These are phyloP conservation scores for Hydractinia symbiolongicarpus DNA, from an alignment of 30 jellyfish, hydroid and myxozoan genomes.

Conservation along the genomic window DNA sequence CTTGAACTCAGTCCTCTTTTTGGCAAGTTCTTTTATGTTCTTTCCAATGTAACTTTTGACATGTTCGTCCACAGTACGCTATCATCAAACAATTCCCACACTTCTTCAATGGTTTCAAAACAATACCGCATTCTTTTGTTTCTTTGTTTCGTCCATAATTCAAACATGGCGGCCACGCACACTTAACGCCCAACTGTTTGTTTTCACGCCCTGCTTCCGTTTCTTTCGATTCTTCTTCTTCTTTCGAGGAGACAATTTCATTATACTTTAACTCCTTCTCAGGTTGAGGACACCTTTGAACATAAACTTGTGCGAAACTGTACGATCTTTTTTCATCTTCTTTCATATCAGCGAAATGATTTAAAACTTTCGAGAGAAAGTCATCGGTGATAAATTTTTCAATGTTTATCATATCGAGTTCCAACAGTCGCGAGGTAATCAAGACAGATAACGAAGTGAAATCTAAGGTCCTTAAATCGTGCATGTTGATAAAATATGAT, in stretches of 20 bases:
- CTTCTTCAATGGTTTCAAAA: conserved; percentile 1
- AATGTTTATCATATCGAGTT: background rate
- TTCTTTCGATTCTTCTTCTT: background rate
- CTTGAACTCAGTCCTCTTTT: background rate
- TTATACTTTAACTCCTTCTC: background rate
- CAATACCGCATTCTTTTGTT: background rate
- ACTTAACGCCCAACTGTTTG: background rate
- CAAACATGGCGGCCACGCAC: conserved; percentile 14
- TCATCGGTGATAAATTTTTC: background rate
- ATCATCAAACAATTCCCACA: background rate
- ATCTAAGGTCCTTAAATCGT: background rate
- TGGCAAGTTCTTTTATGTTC: background rate
- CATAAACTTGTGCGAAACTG: background rate
- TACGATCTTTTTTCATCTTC: background rate
- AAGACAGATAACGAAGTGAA: background rate
- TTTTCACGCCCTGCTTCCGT: background rate
- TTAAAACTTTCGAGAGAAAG: background rate
- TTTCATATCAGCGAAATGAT: background rate
- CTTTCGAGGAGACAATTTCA: background rate
- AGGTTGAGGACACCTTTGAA: background rate
- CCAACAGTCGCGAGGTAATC: background rate
- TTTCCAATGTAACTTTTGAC: conserved; percentile 7
- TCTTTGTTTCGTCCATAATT: conserved; percentile 2
- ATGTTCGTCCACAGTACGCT: conserved; percentile 1
- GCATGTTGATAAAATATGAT: background rate